A percentile compares a stretch with the other conserved stretches of the same genome.
Conservation (phyloP, 2,797 vertebrate species). For the Neosalanx taihuensis region DNA sequence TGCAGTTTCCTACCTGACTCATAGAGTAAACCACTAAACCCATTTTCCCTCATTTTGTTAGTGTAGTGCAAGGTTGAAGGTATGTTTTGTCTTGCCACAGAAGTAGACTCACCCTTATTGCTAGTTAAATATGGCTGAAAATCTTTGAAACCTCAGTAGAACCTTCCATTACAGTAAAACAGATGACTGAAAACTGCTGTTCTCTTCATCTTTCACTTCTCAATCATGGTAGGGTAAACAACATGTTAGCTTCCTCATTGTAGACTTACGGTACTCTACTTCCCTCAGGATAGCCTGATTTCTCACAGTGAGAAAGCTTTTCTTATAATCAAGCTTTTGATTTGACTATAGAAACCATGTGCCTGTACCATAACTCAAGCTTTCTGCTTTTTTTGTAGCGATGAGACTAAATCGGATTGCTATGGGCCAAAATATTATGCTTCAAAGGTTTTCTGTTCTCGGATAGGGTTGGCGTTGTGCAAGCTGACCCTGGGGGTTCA, state of each 20-base stretch:
- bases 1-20: background rate
- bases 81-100: too few species aligned
- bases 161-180: constrained; percentile 10
- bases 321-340: constrained; percentile 8
- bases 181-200: constrained; percentile 31
- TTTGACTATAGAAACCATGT: constrained; percentile 8
- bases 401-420: constrained; percentile 21
- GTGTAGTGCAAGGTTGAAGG: too few species aligned
- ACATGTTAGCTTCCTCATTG: constrained; percentile 22
- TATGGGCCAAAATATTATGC: background rate
- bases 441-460: background rate
- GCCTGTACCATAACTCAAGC: background rate
- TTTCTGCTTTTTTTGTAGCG: background rate
- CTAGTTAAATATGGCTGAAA: background rate
- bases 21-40: too few species aligned
- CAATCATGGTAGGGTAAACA: constrained; percentile 17
- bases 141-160: background rate
- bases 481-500: constrained; percentile 5
- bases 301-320: constrained; percentile 5
- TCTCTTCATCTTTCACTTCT: constrained; percentile 41
- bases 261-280: background rate
- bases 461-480: constrained; percentile 13
- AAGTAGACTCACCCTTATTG: background rate
- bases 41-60: too few species aligned
- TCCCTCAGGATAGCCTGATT: background rate